Evolutionary conservation across 2,797 vertebrate species (phyloP), one percentile per base, ranked within the genome.

Genomic region (Ambastaia sidthimunki): DNA sequence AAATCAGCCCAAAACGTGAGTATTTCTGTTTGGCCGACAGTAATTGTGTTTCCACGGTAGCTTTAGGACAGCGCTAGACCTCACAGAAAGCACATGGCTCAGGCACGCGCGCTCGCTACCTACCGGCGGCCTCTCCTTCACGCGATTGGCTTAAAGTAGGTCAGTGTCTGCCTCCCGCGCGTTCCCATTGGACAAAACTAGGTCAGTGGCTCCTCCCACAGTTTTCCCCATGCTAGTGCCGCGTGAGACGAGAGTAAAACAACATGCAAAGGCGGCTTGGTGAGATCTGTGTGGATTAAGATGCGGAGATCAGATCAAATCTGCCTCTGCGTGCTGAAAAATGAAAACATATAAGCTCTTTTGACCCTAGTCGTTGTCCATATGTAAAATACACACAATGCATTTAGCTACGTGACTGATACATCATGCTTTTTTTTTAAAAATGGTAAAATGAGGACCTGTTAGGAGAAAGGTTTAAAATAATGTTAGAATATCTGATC

Each of bases 201-300:
- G 95, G 95, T 95, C 95, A 95, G 82, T 92, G 79, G 91, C 93
- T 91, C 94, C 95, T 90, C 95, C 96, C 93, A 91, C 72, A 79
- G 89, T 80, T 78, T 87, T 88, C 89, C 89, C 86, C 90, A 90
- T 92, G 91, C 91, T 2, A 88, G 18, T 74, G 91, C 93, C 93
- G 86, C 93, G 94, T 94, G 93, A 94, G 88, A 37, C 75, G 63
- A 34, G 82, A 84, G 76, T 79, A 78, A 76, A 84, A 72, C 83
- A 74, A 74, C 80, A 86, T 34, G 73, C 59, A 65, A 67, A 67
- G 75, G 66, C 50, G 69, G 75, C 78, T 55, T 54, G 81, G 71
- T 28, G 81, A 83, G 65, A 82, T 76, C 86, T 72, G 41, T 50
- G 84, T 60, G 88, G 89, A 86, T 90, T 88, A 88, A 86, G 76